Conservation (phyloP, 1,140 invertebrate genomes). For the Bombus huntii region DNA sequence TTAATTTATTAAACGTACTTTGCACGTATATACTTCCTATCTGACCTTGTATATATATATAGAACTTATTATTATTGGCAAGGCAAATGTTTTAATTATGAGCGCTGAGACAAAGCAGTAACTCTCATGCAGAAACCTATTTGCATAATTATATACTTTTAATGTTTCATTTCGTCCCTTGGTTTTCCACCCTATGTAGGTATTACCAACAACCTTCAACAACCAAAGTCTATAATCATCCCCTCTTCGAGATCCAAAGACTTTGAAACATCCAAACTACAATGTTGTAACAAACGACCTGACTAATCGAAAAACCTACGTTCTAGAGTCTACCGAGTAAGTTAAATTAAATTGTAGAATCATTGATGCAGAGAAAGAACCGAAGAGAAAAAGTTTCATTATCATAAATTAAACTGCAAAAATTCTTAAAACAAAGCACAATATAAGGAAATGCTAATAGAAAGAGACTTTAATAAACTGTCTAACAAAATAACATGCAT, state of each 20-base stretch:
- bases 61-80: constrained; percentile 33
- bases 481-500: background rate
- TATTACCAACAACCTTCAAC: background rate
- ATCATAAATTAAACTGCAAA: background rate
- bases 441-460: no score
- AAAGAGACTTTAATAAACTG: background rate
- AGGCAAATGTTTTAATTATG: constrained; percentile 49
- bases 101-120: constrained; percentile 2
- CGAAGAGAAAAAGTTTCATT: background rate
- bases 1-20: constrained; percentile 29
- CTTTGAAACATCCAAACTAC: background rate
- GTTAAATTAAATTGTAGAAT: background rate
- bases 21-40: background rate
- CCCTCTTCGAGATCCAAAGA: no score
- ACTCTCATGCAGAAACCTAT: background rate
- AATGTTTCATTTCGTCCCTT: background rate
- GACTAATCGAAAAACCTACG: background rate
- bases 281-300: background rate
- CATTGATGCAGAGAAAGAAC: no score
- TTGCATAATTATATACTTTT: constrained; percentile 41
- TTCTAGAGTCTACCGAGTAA: background rate
- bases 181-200: background rate
- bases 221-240: background rate
- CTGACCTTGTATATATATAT: background rate
- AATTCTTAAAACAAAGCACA: no score